Conservation (phyloP, 2,888 invertebrate species). For the Drosophila nr. medialis region DNA sequence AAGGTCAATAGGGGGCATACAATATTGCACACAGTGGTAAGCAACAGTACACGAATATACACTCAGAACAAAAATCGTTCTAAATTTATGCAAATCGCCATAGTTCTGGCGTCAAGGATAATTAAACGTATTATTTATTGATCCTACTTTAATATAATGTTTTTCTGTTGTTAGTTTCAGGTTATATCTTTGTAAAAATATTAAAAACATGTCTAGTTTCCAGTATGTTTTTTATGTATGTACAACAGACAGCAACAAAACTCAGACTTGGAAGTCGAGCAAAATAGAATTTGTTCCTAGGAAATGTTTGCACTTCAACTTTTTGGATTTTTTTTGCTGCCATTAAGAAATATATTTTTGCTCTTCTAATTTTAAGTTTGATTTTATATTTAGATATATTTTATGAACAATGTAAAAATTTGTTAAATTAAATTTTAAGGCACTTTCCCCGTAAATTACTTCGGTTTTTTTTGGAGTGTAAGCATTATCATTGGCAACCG, state of each 20-base stretch:
- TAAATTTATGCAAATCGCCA: not conserved
- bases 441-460: not conserved
- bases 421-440: not conserved
- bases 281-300: not conserved
- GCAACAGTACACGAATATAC: not conserved
- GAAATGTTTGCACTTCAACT: not conserved
- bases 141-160: too few species aligned
- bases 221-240: not conserved
- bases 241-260: not conserved
- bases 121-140: too few species aligned
- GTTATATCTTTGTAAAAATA: not conserved
- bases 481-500: slow-evolving; percentile 19
- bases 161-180: not conserved
- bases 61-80: not conserved
- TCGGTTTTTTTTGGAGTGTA: not conserved
- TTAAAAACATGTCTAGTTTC: not conserved
- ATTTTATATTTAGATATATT: not conserved
- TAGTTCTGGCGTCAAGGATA: not conserved
- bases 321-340: not conserved
- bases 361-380: not conserved
- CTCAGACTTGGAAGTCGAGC: not conserved
- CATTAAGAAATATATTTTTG: not conserved
- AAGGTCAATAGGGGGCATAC: slow-evolving; percentile 64
- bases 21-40: slow-evolving; percentile 18
- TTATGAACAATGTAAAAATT: not conserved